These are phyloP conservation scores for Glaucidium brasilianum DNA, from an alignment of 2,113 vertebrate species.

Conservation along the genomic window DNA sequence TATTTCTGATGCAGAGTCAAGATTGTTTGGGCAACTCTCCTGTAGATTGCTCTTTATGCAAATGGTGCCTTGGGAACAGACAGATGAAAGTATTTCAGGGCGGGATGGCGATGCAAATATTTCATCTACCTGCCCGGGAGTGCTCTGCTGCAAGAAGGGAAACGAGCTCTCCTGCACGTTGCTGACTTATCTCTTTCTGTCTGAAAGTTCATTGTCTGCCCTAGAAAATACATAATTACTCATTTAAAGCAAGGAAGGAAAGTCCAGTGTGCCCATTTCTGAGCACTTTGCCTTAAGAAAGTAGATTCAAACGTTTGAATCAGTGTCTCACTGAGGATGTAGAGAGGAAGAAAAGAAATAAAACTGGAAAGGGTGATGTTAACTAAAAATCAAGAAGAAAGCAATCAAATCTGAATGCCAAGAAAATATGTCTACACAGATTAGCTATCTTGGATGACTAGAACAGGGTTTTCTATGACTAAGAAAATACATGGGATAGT, in stretches of 20 bases:
- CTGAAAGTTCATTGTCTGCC: not conserved
- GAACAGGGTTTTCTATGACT: not conserved
- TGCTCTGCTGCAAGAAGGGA: not conserved
- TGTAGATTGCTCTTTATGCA: slow-evolving; percentile 32
- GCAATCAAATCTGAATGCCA: not conserved
- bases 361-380: not conserved
- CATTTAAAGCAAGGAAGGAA: not conserved
- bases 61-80: slow-evolving; percentile 21
- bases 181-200: not conserved
- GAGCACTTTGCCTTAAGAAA: not conserved
- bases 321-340: not conserved
- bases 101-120: not conserved
- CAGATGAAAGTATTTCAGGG: slow-evolving; percentile 30
- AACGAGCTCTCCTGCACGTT: not conserved
- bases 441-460: not conserved
- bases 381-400: not conserved
- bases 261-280: not conserved
- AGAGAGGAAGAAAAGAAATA: not conserved
- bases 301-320: not conserved
- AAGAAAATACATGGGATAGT: not conserved
- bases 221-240: not conserved
- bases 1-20: slow-evolving; percentile 1
- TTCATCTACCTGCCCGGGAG: not conserved
- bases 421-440: not conserved
- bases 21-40: slow-evolving; percentile 1